Conservation (phyloP, 2,888 invertebrate genomes). For the Polyommatus iphigenia region DNA sequence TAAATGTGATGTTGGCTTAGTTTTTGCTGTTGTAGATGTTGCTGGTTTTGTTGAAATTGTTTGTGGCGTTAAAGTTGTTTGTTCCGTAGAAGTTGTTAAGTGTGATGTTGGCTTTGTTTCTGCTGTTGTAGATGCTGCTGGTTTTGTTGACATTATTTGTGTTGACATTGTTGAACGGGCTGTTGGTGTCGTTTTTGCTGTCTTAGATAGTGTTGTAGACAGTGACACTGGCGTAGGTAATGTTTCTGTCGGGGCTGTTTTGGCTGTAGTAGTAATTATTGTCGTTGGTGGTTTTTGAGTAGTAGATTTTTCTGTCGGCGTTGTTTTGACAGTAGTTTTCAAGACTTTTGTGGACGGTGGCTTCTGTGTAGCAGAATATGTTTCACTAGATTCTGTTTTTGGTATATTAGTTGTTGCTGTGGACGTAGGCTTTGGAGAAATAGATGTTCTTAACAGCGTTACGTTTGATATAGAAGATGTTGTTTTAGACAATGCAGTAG, state of each 20-base stretch:
- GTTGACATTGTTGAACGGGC: not conserved
- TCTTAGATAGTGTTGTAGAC: not conserved
- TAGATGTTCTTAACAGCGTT: not conserved
- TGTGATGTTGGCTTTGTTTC: not conserved
- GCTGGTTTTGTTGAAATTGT: not conserved
- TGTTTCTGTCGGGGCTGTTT: not conserved
- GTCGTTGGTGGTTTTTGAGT: not conserved
- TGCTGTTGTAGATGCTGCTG: not conserved
- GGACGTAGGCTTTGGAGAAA: not conserved
- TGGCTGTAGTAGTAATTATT: not conserved
- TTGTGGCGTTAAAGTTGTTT: not conserved
- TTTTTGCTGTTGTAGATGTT: not conserved
- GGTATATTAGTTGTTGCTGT: not conserved
- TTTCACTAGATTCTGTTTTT: not conserved
- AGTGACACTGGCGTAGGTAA: not conserved
- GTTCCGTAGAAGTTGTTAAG: not conserved
- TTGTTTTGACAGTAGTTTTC: not conserved
- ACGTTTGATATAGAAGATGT: not conserved
- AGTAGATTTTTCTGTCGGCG: not conserved
- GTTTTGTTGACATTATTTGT: not conserved
- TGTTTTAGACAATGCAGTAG: not conserved
- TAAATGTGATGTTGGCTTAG: not conserved
- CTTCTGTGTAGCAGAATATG: not conserved
- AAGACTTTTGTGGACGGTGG: not conserved
- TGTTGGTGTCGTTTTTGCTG: not conserved